Base-by-base conservation (phyloP, 2,797 vertebrate species). In the Acropternis orthonyx region DNA sequence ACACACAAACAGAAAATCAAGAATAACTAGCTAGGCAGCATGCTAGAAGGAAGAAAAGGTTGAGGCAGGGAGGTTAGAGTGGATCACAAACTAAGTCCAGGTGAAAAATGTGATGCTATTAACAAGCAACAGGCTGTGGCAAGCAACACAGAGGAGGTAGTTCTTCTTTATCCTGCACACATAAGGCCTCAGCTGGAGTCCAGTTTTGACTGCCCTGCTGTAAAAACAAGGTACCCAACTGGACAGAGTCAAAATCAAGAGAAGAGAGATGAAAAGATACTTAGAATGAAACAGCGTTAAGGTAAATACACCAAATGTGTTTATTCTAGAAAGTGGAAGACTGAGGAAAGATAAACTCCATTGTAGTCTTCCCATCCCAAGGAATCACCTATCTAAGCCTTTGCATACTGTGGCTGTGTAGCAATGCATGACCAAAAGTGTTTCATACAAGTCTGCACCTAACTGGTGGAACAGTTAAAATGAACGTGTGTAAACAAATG, bases 71-170 rank as follows among this genome's bases (percentile, higher is more conserved):
- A 88, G 18, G 44, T 63, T 68, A 51, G n/a, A 85, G 27, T n/a
- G n/a, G 52, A 59, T 77, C 34, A 52, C 75, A 92, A 67, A 91
- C 82, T 75, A 91, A 92, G 68, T 48, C 72, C 83, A 85, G 65
- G 76, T 92, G 76, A 93, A 96, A 93, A 93, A 90, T 81, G 8
- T 63, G 37, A 90, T 90, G 46, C 9, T 73, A 48, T 81, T 94
- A 91, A 75, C 43, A 83, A 92, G 66, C 41, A 91, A 58, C 69
- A 91, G 46, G 76, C 71, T 83, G 56, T 63, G 49, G 54, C 27
- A 66, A 83, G 54, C 80, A 75, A 78, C 30, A 84, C 62, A 84
- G 62, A 77, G 19, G 15, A 93, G 34, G 43, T 44, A 89, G 56
- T 92, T 95, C 68, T 61, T 94, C 56, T 92, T 92, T 68, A 68